Conservation (phyloP, 2,888 invertebrate genomes). For the Sceliomorpha sp. region DNA sequence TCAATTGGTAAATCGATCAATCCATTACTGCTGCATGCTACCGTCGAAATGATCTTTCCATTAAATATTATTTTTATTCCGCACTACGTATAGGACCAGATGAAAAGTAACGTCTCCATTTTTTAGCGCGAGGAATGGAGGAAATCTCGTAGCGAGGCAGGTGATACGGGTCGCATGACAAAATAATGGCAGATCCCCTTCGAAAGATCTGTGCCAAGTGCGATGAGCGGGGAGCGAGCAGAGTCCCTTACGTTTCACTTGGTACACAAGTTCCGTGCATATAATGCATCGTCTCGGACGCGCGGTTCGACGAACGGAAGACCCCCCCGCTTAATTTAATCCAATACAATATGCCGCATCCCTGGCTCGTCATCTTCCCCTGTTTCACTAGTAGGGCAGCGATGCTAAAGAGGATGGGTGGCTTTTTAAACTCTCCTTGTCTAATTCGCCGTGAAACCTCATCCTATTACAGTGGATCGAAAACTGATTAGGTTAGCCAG, state of each 20-base stretch:
- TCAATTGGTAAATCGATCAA: too few relatives aligned
- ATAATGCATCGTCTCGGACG: slow-evolving; percentile 65
- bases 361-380: slow-evolving; percentile 56
- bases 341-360: slow-evolving; percentile 77
- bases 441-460: slow-evolving; percentile 78
- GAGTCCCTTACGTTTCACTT: slow-evolving; percentile 72
- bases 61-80: too few relatives aligned
- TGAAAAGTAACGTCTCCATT: too few relatives aligned
- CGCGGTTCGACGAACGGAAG: slow-evolving; percentile 60
- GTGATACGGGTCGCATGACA: slow-evolving; percentile 71
- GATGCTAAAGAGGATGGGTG: slow-evolving; percentile 73
- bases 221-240: too few relatives aligned
- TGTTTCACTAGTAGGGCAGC: slow-evolving; percentile 48
- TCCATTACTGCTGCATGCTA: too few relatives aligned
- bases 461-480: slow-evolving; percentile 76
- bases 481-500: slow-evolving; percentile 28
- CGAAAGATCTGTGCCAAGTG: slow-evolving; percentile 34
- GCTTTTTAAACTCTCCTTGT: slow-evolving; percentile 77
- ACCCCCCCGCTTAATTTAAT: slow-evolving; percentile 77
- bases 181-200: slow-evolving; percentile 61
- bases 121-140: too few relatives aligned
- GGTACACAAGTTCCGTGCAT: slow-evolving; percentile 75
- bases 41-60: too few relatives aligned
- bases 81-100: too few relatives aligned
- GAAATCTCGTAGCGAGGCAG: too few relatives aligned